Conservation (phyloP, 2,888 invertebrate genomes). For the Scaptomyza tumidula region DNA sequence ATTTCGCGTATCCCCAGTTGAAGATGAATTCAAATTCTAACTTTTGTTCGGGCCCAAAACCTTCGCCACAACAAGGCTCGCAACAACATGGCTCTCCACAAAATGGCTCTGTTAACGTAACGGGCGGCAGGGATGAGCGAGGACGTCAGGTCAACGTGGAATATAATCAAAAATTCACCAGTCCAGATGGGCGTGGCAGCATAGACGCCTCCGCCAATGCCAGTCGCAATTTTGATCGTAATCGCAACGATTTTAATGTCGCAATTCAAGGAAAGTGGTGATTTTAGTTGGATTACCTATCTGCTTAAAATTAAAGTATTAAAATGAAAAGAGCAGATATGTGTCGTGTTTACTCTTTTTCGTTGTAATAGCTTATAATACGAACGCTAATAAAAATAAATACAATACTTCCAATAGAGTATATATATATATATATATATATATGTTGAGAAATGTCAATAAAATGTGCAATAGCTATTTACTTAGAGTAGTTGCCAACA, state of each 20-base stretch:
- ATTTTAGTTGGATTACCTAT: conserved; percentile 50
- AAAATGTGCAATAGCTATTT: conserved; percentile 46
- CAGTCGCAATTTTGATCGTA: conserved; percentile 58
- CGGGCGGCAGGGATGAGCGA: conserved; percentile 47
- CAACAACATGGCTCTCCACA: no score
- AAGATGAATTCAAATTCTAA: no score
- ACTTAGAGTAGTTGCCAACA: conserved; percentile 41
- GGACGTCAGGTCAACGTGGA: conserved; percentile 61
- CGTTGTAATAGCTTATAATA: no score
- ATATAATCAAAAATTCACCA: conserved; percentile 71
- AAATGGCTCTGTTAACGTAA: conserved; percentile 50
- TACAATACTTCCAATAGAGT: not conserved
- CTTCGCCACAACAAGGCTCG: conserved; percentile 29
- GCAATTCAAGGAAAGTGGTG: conserved; percentile 54
- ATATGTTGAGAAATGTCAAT: conserved; percentile 25
- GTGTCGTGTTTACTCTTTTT: no score
- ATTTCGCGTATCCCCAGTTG: not conserved
- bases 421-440: not conserved
- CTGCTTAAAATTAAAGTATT: not conserved
- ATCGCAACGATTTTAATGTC: conserved; percentile 63
- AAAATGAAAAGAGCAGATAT: not conserved
- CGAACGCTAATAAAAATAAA: no score
- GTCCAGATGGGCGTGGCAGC: conserved; percentile 64
- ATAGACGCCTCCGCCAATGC: conserved; percentile 74
- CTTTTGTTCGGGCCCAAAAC: no score